A percentile compares a stretch with the other conserved stretches of the same genome.
These are phyloP conservation scores for Idaea straminata DNA, from an alignment of 2,888 invertebrate species.

Conservation along the genomic window DNA sequence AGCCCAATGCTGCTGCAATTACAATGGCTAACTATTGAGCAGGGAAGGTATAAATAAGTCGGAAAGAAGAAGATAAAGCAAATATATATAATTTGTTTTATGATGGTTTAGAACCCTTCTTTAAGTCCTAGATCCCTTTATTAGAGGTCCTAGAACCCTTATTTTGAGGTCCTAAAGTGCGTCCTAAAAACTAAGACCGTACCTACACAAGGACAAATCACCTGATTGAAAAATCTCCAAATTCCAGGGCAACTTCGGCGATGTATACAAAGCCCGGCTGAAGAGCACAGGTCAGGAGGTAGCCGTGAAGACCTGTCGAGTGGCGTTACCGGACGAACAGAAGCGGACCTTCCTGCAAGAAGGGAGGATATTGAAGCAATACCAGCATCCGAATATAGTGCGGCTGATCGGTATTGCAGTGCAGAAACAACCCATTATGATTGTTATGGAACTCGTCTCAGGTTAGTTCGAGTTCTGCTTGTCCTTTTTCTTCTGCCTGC, in stretches of 20 bases:
- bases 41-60: too few relatives aligned
- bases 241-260: slow-evolving; percentile 96
- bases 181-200: too few relatives aligned
- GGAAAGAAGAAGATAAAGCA: too few relatives aligned
- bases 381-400: slow-evolving; percentile 98
- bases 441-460: slow-evolving; percentile 98
- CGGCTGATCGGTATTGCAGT: slow-evolving; percentile 98
- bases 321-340: slow-evolving; percentile 95
- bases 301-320: slow-evolving; percentile 97
- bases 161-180: too few relatives aligned
- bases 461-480: slow-evolving; percentile 63
- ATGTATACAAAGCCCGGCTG: slow-evolving; percentile 95
- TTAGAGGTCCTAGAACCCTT: too few relatives aligned
- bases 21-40: too few relatives aligned
- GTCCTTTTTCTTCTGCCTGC: too few relatives aligned
- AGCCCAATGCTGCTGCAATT: too few relatives aligned
- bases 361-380: slow-evolving; percentile 96
- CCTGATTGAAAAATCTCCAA: neutral
- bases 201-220: slow-evolving; percentile 12
- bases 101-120: too few relatives aligned
- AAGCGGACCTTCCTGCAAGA: slow-evolving; percentile 97
- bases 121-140: too few relatives aligned
- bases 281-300: slow-evolving; percentile 92
- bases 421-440: slow-evolving; percentile 99
- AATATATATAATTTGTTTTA: too few relatives aligned